phyloP scores from a whole-genome alignment of 2,888 invertebrate genomes.

The Drosophila koepferae region DNA sequence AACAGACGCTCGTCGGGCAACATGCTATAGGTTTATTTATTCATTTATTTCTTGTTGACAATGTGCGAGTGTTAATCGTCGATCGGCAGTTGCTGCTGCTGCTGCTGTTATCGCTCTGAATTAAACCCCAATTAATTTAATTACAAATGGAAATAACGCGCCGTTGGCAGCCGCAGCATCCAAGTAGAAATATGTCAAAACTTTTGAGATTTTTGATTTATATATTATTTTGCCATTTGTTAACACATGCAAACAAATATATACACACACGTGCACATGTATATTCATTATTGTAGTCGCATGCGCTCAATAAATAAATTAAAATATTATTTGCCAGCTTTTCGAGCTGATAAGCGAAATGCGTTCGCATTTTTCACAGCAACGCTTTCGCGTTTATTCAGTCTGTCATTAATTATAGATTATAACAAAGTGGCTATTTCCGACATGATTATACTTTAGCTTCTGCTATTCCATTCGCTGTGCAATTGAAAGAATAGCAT shows the following conservation, averaged over 20 bases:
- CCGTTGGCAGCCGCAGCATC: constrained; percentile 40
- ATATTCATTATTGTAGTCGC: constrained; percentile 7
- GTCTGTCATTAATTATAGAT: constrained; percentile 21
- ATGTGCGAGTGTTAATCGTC: constrained; percentile 51
- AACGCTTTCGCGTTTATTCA: constrained; percentile 16
- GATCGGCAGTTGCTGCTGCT: constrained; percentile 9
- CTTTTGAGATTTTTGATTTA: constrained; percentile 61
- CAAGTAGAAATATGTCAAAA: constrained; percentile 35
- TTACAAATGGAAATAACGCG: constrained; percentile 83
- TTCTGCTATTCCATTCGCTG: background rate
- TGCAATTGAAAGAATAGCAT: too few species aligned
- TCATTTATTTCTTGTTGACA: constrained; percentile 66
- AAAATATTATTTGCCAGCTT: constrained; percentile 74
- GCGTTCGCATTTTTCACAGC: constrained; percentile 10
- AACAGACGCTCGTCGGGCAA: constrained; percentile 48
- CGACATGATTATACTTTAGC: constrained; percentile 5
- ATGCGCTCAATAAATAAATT: constrained; percentile 75
- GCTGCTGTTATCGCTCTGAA: constrained; percentile 70
- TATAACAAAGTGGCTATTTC: constrained; percentile 32
- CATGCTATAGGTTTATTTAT: constrained; percentile 27
- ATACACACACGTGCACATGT: background rate
- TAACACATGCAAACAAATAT: constrained; percentile 16
- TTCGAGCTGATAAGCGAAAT: constrained; percentile 55
- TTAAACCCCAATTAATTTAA: constrained; percentile 85
- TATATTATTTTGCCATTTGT: constrained; percentile 55